A percentile compares a stretch with the other conserved stretches of the same genome.
Evolutionary conservation across 2,797 vertebrate genomes (phyloP).

Genomic region (Potorous gilbertii): DNA sequence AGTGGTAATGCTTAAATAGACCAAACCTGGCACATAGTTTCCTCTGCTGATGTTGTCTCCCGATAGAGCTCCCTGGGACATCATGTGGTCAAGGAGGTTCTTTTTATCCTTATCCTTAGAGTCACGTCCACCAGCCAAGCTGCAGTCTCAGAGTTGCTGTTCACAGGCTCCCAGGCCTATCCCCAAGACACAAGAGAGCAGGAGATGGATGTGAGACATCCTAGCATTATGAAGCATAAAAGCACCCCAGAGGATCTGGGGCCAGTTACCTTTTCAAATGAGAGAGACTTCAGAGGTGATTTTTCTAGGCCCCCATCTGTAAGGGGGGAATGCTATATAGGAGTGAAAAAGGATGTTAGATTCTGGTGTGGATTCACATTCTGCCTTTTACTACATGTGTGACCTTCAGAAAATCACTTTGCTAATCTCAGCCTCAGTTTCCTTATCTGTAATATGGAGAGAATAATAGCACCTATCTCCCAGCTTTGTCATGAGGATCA

Average conservation of each 20-base stretch:
- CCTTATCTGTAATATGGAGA: not conserved
- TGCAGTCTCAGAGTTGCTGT: not conserved
- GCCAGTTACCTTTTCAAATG: not conserved
- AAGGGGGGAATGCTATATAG: not conserved
- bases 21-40: not conserved
- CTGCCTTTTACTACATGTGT: not conserved
- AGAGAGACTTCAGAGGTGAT: not conserved
- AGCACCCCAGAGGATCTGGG: not conserved
- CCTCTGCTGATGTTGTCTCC: not conserved
- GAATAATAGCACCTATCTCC: not conserved
- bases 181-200: not conserved
- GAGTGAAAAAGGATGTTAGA: not conserved
- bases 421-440: not conserved
- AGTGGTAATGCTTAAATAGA: not conserved
- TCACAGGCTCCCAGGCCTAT: not conserved
- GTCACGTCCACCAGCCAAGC: fast-evolving
- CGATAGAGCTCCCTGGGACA: not conserved
- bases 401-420: not conserved
- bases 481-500: not conserved
- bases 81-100: not conserved
- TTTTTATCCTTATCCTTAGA: not conserved
- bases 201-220: not conserved
- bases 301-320: not conserved
- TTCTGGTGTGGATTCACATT: not conserved
- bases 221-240: not conserved